A percentile compares a stretch with the other conserved stretches of the same genome.
Conservation (phyloP, 2,888 invertebrate genomes). For the Dolichomitus sp. region DNA sequence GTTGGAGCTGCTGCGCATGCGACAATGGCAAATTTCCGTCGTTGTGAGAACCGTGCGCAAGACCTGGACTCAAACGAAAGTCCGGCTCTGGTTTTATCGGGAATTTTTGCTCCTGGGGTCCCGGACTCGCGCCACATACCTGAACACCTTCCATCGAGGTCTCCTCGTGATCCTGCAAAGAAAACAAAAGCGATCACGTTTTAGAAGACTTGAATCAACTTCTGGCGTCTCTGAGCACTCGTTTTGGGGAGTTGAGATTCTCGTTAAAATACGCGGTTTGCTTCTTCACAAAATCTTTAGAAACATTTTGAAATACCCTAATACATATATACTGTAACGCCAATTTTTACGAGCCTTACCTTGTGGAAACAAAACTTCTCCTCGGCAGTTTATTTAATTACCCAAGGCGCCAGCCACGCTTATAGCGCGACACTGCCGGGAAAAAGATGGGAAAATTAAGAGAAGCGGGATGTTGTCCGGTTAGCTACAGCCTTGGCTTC, state of each 20-base stretch:
- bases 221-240: neutral
- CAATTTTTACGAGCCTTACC: too few relatives aligned
- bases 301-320: neutral
- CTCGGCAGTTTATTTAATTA: too few relatives aligned
- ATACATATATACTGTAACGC: neutral
- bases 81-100: slow-evolving; percentile 84
- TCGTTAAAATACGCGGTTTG: too few relatives aligned
- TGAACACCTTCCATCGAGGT: slow-evolving; percentile 87
- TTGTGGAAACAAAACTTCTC: too few relatives aligned
- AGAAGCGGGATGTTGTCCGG: too few relatives aligned
- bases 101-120: slow-evolving; percentile 83
- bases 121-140: slow-evolving; percentile 83
- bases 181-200: neutral
- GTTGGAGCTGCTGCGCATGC: slow-evolving; percentile 80
- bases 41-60: slow-evolving; percentile 77
- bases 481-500: too few relatives aligned
- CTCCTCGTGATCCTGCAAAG: slow-evolving; percentile 85
- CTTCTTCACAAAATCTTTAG: too few relatives aligned
- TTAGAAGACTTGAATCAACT: neutral
- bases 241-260: neutral
- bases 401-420: too few relatives aligned
- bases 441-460: too few relatives aligned
- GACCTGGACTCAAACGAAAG: slow-evolving; percentile 83
- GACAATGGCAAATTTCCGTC: slow-evolving; percentile 79
- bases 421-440: too few relatives aligned